Conservation (phyloP, 2,797 vertebrate genomes). For the Tauraco hartlaubi region DNA sequence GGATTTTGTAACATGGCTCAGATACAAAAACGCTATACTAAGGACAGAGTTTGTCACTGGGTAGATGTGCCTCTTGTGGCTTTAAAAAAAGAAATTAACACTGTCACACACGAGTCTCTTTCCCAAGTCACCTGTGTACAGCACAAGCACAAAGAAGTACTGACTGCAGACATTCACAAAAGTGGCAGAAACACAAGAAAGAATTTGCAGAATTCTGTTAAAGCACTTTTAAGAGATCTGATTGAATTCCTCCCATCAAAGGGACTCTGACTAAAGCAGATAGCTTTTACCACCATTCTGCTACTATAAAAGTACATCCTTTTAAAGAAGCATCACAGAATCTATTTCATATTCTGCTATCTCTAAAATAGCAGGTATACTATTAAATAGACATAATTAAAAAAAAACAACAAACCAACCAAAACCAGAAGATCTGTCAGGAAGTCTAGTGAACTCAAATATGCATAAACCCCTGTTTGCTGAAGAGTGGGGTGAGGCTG, state of each 20-base stretch:
- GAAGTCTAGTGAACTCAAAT: background rate
- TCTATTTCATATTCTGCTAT: background rate
- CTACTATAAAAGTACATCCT: background rate
- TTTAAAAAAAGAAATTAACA: background rate
- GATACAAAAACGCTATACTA: background rate
- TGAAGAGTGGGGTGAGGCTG: rapidly evolving
- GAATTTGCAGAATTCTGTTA: background rate
- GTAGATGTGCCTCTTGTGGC: background rate
- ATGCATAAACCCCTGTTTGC: background rate
- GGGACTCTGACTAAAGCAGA: background rate
- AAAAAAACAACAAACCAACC: background rate
- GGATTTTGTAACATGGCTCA: background rate
- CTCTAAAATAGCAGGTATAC: background rate
- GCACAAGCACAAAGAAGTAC: background rate
- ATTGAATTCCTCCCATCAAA: background rate
- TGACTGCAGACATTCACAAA: background rate
- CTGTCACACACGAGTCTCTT: background rate
- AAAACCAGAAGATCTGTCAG: background rate
- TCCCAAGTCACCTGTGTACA: background rate
- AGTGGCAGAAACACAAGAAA: background rate
- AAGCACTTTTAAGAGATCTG: background rate
- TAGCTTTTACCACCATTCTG: background rate
- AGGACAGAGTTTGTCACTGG: background rate
- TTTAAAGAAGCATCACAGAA: background rate
- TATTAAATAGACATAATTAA: background rate